Conservation (phyloP, 2,797 vertebrate genomes). For the Propithecus deckenii region DNA sequence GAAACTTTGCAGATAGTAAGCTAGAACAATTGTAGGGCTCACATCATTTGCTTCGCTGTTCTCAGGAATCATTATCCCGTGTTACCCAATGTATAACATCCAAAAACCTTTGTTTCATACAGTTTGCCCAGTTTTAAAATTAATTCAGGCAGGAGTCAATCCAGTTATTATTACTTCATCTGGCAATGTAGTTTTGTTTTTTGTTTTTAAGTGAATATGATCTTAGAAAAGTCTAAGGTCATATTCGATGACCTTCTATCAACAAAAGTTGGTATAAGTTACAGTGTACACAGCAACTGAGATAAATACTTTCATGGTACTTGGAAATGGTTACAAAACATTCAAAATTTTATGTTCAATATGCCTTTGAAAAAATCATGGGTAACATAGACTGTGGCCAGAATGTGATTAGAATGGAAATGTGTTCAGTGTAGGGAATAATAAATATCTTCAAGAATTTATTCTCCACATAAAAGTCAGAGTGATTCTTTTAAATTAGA, state of each 20-base stretch:
- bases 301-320: not conserved
- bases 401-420: not conserved
- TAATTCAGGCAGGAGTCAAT: not conserved
- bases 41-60: not conserved
- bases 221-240: not conserved
- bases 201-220: not conserved
- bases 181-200: not conserved
- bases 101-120: not conserved
- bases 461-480: not conserved
- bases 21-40: not conserved
- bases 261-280: not conserved
- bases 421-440: not conserved
- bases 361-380: not conserved
- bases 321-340: not conserved
- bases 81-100: not conserved
- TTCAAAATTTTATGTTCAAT: not conserved
- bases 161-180: not conserved
- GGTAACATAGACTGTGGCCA: not conserved
- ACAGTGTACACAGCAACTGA: not conserved
- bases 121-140: not conserved
- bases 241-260: not conserved
- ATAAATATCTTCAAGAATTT: not conserved
- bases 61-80: not conserved
- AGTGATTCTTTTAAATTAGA: constrained; percentile 27
- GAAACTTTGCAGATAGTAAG: not conserved